Conservation (phyloP, 2,113 vertebrate genomes). For the Dissostichus mawsoni region DNA sequence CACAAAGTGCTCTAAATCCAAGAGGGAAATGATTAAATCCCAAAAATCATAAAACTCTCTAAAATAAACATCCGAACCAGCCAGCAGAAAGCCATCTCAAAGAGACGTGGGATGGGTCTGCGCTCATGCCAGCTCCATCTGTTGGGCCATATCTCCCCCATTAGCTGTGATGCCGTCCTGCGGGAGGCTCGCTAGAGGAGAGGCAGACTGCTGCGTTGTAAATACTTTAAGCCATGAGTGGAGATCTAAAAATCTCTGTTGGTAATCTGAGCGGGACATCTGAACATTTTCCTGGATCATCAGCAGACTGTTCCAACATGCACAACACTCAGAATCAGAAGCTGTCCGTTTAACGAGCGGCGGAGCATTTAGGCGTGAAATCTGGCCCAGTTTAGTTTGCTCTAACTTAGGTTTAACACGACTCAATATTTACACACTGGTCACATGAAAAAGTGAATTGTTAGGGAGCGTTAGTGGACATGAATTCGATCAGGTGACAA, state of each 20-base stretch:
- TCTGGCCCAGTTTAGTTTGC: slow-evolving; percentile 10
- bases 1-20: neutral
- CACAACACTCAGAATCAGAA: neutral
- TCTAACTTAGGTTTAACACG: neutral
- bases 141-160: slow-evolving; percentile 61
- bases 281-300: slow-evolving; percentile 42
- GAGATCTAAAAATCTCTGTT: slow-evolving; percentile 49
- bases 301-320: slow-evolving; percentile 34
- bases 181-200: slow-evolving; percentile 50
- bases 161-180: slow-evolving; percentile 61
- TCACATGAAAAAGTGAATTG: neutral
- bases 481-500: too few relatives aligned
- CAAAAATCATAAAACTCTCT: neutral
- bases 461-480: neutral
- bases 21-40: slow-evolving; percentile 18
- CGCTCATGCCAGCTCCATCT: slow-evolving; percentile 62
- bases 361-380: neutral
- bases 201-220: slow-evolving; percentile 54
- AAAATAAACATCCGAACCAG: slow-evolving; percentile 31
- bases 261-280: slow-evolving; percentile 47
- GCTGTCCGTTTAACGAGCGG: slow-evolving; percentile 8
- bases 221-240: slow-evolving; percentile 67
- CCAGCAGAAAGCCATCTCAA: slow-evolving; percentile 22
- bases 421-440: neutral
- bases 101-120: slow-evolving; percentile 18